Conservation (phyloP, 2,888 invertebrate species). For the Tetragonula carbonaria region DNA sequence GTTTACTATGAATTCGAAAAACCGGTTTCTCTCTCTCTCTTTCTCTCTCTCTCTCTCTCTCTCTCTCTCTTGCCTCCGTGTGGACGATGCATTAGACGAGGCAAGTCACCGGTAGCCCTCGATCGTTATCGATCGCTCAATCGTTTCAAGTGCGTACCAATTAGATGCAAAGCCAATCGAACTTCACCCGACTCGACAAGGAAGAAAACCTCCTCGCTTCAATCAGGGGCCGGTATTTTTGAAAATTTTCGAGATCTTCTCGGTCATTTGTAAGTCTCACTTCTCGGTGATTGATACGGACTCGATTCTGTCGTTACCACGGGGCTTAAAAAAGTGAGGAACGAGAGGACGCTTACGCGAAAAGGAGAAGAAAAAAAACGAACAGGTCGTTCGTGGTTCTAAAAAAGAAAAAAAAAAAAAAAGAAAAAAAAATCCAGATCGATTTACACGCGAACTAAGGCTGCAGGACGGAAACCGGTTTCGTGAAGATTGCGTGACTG, state of each 20-base stretch:
- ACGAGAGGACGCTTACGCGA: not conserved
- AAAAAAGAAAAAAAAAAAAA: not conserved
- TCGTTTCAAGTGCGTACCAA: not conserved
- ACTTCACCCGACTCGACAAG: not conserved
- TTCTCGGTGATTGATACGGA: too few relatives aligned
- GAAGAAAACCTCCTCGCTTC: not conserved
- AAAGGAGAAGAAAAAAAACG: not conserved
- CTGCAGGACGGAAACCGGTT: conserved; percentile 51
- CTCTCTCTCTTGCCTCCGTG: not conserved
- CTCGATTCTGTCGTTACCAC: too few relatives aligned
- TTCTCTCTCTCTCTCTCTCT: conserved; percentile 27
- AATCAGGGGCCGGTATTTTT: not conserved
- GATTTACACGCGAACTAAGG: conserved; percentile 33
- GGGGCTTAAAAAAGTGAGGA: not conserved
- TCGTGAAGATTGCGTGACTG: conserved; percentile 49
- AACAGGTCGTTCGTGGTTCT: conserved; percentile 24
- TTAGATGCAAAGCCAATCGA: not conserved
- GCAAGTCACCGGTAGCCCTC: conserved; percentile 5
- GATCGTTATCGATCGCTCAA: conserved; percentile 31
- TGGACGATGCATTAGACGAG: conserved; percentile 21
- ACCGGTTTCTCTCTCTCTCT: conserved; percentile 46
- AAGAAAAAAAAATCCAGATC: conserved; percentile 39
- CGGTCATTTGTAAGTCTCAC: not conserved
- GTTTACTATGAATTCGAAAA: conserved; percentile 50
- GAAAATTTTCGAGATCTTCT: not conserved